Evolutionary conservation across 2,113 vertebrate genomes (phyloP).

Genomic region (Pholis gunnellus): DNA sequence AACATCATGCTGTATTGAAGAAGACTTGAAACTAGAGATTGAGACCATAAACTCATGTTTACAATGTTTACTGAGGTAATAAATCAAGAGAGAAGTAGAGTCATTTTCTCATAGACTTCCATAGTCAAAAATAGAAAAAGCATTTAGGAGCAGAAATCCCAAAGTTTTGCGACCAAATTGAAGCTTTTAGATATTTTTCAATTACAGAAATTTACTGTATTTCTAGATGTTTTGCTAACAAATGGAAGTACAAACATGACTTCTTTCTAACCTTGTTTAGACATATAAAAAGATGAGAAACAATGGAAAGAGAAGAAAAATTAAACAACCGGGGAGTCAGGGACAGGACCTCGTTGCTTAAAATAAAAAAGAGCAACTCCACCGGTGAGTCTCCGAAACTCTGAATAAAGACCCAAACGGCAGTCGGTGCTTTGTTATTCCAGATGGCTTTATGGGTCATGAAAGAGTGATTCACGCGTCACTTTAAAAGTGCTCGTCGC

Average conservation of each 20-base stretch:
- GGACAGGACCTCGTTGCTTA: neutral
- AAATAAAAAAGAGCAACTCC: conserved; percentile 8
- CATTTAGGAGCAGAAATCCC: neutral
- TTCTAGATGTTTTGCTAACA: neutral
- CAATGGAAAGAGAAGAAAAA: neutral
- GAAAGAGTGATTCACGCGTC: conserved; percentile 74
- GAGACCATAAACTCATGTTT: no score
- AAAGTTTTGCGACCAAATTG: neutral
- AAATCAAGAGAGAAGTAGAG: no score
- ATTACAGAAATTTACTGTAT: neutral
- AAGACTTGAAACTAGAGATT: no score
- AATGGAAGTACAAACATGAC: no score
- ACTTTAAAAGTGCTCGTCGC: conserved; percentile 69
- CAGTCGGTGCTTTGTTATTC: conserved; percentile 63
- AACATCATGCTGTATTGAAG: no score
- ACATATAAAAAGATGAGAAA: neutral
- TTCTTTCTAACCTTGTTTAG: neutral
- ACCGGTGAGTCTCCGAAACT: conserved; percentile 37
- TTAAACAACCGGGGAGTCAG: neutral
- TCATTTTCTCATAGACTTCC: no score
- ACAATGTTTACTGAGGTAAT: no score
- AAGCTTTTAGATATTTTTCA: neutral
- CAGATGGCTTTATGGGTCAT: conserved; percentile 76
- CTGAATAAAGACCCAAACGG: conserved; percentile 50
- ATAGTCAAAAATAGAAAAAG: neutral